Evolutionary conservation across 1,140 invertebrate genomes (phyloP), one percentile per base, ranked within the genome.

Genomic region (Lysiphlebus fabarum): DNA sequence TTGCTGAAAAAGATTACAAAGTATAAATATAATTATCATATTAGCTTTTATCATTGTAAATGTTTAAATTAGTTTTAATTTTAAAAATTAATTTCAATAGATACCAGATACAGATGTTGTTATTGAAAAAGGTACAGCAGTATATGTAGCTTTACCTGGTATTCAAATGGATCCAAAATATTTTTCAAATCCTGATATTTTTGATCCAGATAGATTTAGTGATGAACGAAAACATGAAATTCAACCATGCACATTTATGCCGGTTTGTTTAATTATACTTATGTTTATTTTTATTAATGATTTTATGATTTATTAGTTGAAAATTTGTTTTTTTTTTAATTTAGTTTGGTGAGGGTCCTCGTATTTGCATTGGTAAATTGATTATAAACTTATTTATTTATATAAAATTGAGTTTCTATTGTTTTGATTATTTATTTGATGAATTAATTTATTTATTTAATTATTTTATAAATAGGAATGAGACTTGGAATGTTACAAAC

Each of bases 401-500:
- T 40, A 26, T 4, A 40, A 47, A 59, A 33, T n/a, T 54, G 36
- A 37, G 4, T 48, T 8, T 42, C 40, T 5, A 44, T 10, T 2
- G 47, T 34, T 45, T 64, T 43, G n/a, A 38, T 12, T 14, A 8
- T 14, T 37, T 51, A 38, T 55, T 34, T 9, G n/a, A 7, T 14
- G 26, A 40, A 9, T 36, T 41, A 33, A 41, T 5, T 38, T 59
- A 41, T 34, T 62, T 14, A 0, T 17, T 40, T 34, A 38, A 51
- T 44, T 8, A 14, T 7, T 34, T 41, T 34, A 45, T 59, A 33
- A 42, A 62, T 44, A 81, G 86, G 83, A n/a, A 70, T 79, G 68
- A 75, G 87, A 36, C 80, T 89, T 36, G 87, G 86, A 7, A 45
- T 82, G 5, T 63, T 89, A 42, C 84, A 88, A 70, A 78, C 83